phyloP scores from a whole-genome alignment of 30 jellyfish, hydroid and myxozoan genomes.

The Chrysaora quinquecirrha region DNA sequence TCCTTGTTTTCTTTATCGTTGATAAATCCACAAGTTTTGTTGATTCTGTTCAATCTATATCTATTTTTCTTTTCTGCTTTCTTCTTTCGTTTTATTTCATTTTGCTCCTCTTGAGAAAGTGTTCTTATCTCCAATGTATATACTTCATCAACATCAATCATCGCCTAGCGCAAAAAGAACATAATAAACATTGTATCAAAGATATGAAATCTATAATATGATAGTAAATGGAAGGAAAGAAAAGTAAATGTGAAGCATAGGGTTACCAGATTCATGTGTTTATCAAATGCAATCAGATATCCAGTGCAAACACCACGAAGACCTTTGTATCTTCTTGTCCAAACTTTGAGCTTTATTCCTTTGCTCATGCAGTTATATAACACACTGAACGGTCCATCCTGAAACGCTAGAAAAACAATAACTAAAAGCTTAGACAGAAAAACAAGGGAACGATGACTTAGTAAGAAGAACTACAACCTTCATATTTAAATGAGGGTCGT shows the following conservation, averaged over 20 bases:
- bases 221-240: not conserved
- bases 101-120: conserved; percentile 39
- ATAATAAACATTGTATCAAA: not conserved
- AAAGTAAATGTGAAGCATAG: not conserved
- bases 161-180: conserved; percentile 64
- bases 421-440: too few species aligned
- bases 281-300: conserved; percentile 87
- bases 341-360: conserved; percentile 83
- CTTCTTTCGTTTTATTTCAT: conserved; percentile 5
- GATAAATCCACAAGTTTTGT: not conserved
- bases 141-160: conserved; percentile 96
- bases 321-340: conserved; percentile 90
- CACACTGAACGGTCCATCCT: conserved; percentile 76
- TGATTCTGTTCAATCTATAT: conserved; percentile 28
- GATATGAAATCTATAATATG: not conserved
- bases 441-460: too few species aligned
- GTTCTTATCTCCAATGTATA: conserved; percentile 78
- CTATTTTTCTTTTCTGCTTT: conserved; percentile 28
- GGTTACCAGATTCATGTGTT: conserved; percentile 93
- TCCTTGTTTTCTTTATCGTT: too few species aligned
- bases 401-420: conserved; percentile 19
- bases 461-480: too few species aligned
- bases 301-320: conserved; percentile 92
- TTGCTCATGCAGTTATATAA: conserved; percentile 76
- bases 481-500: too few species aligned